Base-by-base conservation (phyloP, 2,797 vertebrate species). In the Silurus aristotelis region DNA sequence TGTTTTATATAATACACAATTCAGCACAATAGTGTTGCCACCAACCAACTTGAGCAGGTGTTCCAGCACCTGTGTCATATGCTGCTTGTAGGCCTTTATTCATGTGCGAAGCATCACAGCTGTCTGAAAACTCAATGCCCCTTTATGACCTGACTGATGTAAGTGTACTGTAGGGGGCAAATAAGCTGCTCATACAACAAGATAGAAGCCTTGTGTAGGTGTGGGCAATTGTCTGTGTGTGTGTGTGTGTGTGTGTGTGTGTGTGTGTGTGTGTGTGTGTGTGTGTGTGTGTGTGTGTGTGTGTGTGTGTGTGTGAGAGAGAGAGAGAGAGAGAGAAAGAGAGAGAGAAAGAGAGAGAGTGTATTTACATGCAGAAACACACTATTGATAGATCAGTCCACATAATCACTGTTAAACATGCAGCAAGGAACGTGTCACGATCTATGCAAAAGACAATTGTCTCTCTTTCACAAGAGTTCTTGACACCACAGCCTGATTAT, bases 331-430 rank as follows among this genome's bases (percentile, higher is more conserved):
- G 38, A 38, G 4, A 38, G 48, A 52, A 8, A 52, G 48, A 52
- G 48, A 52, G 48, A 52, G 48, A 52, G 48, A 52, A 8, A 52
- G 8, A 52, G 48, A 52, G 48, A 52, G 8, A 52, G 48, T 7
- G 1, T 7, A 80, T 79, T 68, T 64, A 82, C n/a, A 73, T 56
- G 61, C 61, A n/a, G 20, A 20, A 61, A 25, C 60, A 90, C 92
- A 92, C 89, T 90, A 90, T 90, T 90, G 88, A 87, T 89, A 89
- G 87, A 63, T 76, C 89, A 48, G 56, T 17, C 20, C 55, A 6
- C 19, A 84, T 84, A 73, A 89, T 87, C 82, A 87, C n/a, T 68
- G 83, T 71, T 73, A 84, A 77, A 48, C 22, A 55, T 61, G 56
- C 79, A 75, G 61, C n/a, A 10, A 60, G 60, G 9, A 60, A 48